Conservation (phyloP, 2,888 invertebrate species). For the Neoitamus cyanurus region DNA sequence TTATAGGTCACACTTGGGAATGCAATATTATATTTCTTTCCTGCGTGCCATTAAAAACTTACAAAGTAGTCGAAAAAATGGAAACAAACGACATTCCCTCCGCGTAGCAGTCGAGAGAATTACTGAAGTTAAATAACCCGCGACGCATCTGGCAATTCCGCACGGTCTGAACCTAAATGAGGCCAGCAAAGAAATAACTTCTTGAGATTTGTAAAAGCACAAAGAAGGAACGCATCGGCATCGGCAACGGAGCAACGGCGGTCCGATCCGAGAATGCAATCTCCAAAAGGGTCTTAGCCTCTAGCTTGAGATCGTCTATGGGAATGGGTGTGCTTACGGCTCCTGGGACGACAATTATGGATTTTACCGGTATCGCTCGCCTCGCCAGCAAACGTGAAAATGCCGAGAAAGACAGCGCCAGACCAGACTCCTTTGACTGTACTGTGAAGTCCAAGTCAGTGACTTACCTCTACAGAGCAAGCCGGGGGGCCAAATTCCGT, state of each 20-base stretch:
- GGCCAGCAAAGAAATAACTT: constrained; percentile 15
- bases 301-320: background rate
- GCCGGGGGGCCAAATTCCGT: background rate
- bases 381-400: background rate
- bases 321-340: background rate
- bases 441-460: background rate
- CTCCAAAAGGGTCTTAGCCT: background rate
- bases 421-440: background rate
- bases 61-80: background rate
- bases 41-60: background rate
- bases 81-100: background rate
- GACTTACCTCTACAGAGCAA: background rate
- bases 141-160: constrained; percentile 7
- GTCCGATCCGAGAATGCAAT: background rate
- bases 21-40: background rate
- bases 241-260: background rate
- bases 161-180: constrained; percentile 23
- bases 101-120: background rate
- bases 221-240: too few relatives aligned
- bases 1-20: too few relatives aligned
- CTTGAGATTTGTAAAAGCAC: background rate
- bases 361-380: background rate
- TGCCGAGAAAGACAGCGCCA: background rate
- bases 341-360: background rate
- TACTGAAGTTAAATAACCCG: background rate